phyloP scores from a whole-genome alignment of 1,140 invertebrate species.

The Agrypnia vestita region DNA sequence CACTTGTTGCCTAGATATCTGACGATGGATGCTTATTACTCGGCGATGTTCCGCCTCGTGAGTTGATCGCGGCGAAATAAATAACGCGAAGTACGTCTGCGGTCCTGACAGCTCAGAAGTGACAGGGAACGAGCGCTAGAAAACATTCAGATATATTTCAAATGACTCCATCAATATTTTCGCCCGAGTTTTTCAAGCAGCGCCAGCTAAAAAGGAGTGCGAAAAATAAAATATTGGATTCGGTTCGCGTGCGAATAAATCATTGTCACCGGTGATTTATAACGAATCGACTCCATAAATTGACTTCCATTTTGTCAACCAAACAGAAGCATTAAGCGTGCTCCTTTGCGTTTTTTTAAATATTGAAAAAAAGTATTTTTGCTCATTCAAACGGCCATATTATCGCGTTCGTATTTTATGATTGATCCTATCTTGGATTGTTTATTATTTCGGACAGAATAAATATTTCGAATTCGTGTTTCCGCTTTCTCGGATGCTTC shows the following conservation, averaged over 20 bases:
- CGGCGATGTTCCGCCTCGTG: too few species aligned
- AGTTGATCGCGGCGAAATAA: too few species aligned
- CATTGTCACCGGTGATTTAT: slow-evolving; percentile 44
- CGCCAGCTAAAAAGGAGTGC: slow-evolving; percentile 11
- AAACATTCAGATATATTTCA: slow-evolving; percentile 6
- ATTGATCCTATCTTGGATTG: not conserved
- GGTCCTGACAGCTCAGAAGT: too few species aligned
- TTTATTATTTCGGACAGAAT: too few species aligned
- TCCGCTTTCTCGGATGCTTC: too few species aligned
- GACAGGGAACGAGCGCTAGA: too few species aligned
- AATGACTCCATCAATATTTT: slow-evolving; percentile 35
- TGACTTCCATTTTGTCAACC: slow-evolving; percentile 46
- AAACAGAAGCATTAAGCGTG: slow-evolving; percentile 22
- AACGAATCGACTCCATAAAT: slow-evolving; percentile 44
- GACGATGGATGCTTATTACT: too few species aligned
- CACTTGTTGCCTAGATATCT: too few species aligned
- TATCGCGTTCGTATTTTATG: not conserved
- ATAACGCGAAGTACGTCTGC: too few species aligned
- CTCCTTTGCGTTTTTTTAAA: not conserved
- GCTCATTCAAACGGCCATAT: not conserved
- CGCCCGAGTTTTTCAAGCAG: slow-evolving; percentile 16
- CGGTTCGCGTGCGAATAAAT: slow-evolving; percentile 31
- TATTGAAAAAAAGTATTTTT: slow-evolving; percentile 1
- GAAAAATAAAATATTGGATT: slow-evolving; percentile 43
- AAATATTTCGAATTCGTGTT: too few species aligned